Evolutionary conservation across 2,113 vertebrate species (phyloP).

Genomic region (Serilophus lunatus): DNA sequence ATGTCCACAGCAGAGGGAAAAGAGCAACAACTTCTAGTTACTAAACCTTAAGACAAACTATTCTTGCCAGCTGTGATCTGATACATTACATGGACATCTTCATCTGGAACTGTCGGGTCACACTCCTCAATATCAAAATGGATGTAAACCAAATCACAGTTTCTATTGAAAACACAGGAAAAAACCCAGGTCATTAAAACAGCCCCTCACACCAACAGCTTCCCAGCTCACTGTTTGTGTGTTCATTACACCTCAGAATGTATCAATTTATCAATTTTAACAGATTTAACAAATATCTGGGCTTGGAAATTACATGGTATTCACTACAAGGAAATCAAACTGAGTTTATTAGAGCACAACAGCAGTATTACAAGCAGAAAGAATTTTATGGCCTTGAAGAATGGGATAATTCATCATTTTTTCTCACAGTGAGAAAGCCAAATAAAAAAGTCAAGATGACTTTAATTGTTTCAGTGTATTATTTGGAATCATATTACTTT

Average conservation of each 20-base stretch:
- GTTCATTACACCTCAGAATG: background rate
- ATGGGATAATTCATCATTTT: background rate
- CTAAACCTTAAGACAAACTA: background rate
- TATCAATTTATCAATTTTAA: background rate
- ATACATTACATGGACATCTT: background rate
- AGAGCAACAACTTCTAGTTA: background rate
- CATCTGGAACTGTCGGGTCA: background rate
- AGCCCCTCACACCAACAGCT: background rate
- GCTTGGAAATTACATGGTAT: background rate
- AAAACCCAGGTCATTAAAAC: background rate
- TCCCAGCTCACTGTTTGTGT: background rate
- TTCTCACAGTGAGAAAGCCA: background rate
- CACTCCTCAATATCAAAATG: background rate
- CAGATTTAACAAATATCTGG: background rate
- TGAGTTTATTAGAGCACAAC: background rate
- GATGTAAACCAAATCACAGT: slow-evolving; percentile 2
- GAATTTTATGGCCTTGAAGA: background rate
- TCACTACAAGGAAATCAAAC: background rate
- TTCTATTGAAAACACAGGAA: background rate
- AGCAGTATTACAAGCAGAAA: background rate
- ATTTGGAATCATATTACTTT: background rate
- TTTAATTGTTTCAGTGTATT: background rate
- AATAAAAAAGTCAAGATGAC: background rate
- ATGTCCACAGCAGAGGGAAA: background rate
- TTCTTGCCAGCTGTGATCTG: background rate